A percentile compares a stretch with the other conserved stretches of the same genome.
Evolutionary conservation across 2,888 invertebrate species (phyloP).

Genomic region (Plebejus melissa): DNA sequence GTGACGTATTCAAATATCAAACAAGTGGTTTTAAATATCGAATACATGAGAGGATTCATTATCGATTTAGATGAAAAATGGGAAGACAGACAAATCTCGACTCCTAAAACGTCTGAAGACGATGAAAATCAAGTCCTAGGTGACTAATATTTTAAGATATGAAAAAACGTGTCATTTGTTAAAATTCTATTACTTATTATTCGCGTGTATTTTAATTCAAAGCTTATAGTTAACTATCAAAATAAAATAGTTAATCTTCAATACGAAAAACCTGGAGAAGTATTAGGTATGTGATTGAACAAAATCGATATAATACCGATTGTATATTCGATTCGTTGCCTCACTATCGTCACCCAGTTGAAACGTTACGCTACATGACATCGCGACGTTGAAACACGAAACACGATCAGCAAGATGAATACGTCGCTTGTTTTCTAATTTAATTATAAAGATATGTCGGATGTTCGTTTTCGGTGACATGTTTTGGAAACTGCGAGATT

Average conservation of each 20-base stretch:
- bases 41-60: not conserved
- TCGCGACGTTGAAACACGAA: slow-evolving; percentile 50
- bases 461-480: slow-evolving; percentile 20
- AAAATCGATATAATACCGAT: not conserved
- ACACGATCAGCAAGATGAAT: slow-evolving; percentile 27
- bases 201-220: too few species aligned
- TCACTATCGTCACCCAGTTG: slow-evolving; percentile 21
- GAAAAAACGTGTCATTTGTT: too few species aligned
- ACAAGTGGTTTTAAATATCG: slow-evolving; percentile 13
- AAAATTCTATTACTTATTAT: not conserved
- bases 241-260: too few species aligned
- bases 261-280: too few species aligned
- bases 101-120: not conserved
- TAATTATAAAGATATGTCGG: slow-evolving; percentile 23
- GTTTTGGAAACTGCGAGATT: slow-evolving; percentile 18
- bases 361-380: slow-evolving; percentile 44
- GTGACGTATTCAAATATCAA: slow-evolving; percentile 21
- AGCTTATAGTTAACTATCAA: too few species aligned
- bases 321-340: not conserved
- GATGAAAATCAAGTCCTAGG: not conserved
- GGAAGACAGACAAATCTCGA: not conserved
- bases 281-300: too few species aligned
- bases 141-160: too few species aligned
- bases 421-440: slow-evolving; percentile 22
- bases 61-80: not conserved